These are phyloP conservation scores for Toxotes lorentzi DNA, from an alignment of 2,797 vertebrate species.

Conservation along the genomic window DNA sequence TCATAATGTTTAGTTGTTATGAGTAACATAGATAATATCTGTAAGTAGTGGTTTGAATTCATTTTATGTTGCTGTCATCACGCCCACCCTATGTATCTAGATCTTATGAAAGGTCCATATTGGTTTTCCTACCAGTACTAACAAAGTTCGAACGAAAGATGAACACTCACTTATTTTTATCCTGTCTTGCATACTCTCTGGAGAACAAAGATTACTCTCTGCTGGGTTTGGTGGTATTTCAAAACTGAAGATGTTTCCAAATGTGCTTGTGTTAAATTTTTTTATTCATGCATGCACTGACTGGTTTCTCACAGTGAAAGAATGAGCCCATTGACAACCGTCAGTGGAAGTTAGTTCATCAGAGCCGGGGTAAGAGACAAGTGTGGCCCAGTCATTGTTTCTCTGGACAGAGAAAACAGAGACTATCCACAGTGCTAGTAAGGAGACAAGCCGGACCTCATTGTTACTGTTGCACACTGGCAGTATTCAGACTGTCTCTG, in stretches of 20 bases:
- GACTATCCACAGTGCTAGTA: slow-evolving; percentile 35
- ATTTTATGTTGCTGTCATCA: slow-evolving; percentile 6
- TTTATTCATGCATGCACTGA: slow-evolving; percentile 31
- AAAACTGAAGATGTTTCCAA: slow-evolving; percentile 34
- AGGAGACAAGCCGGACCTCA: slow-evolving; percentile 32
- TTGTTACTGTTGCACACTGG: slow-evolving; percentile 40
- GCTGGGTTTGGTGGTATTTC: slow-evolving; percentile 28
- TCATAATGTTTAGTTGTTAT: not conserved
- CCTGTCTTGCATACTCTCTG: not conserved
- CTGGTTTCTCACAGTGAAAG: slow-evolving; percentile 51
- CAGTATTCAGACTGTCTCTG: slow-evolving; percentile 26
- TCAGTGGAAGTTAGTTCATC: slow-evolving; percentile 64
- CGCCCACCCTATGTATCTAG: not conserved
- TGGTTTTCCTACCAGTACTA: slow-evolving; percentile 10
- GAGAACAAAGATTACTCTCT: slow-evolving; percentile 24
- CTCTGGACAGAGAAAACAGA: slow-evolving; percentile 50
- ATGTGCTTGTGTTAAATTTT: slow-evolving; percentile 43
- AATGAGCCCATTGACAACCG: slow-evolving; percentile 66
- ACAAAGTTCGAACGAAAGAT: not conserved
- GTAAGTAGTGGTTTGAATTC: not conserved
- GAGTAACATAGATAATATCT: not conserved
- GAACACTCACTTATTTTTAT: not conserved
- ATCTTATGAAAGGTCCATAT: not conserved
- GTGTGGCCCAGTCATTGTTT: slow-evolving; percentile 57
- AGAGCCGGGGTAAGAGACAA: slow-evolving; percentile 43